Base-by-base conservation (phyloP, 1,140 invertebrate species). In the Megalonaias nervosa region DNA sequence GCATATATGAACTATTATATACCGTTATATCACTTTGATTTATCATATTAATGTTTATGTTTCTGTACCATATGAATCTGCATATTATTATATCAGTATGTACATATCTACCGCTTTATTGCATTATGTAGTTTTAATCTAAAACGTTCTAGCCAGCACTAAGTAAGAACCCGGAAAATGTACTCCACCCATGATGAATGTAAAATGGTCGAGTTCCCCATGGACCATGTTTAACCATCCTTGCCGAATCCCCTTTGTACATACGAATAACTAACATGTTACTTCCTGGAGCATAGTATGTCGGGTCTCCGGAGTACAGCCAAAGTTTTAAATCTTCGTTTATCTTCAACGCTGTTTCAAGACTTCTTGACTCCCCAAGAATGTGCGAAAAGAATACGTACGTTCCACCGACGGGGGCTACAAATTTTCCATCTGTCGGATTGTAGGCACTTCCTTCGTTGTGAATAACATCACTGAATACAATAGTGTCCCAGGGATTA, bases 211-310 rank as follows among this genome's bases (percentile, higher is more conserved):
- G 11, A 26, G 2, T 14, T 62, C 70, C 70, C 6, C 19, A 71
- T 14, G 70, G 60, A 16, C 70, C 70, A 71, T 71, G 70, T 62
- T 71, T 71, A 9, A 71, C 70, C n/a, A 71, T 57, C 59, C 61
- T 71, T 9, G 61, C 48, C 38, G 16, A n/a, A 38, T 71, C 59
- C 12, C 70, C 58, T 61, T 60, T 61, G 12, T 16, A 16, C 58
- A 71, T 16, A 5, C 60, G 21, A 48, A 71, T 61, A 19, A 71
- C 59, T 2, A 62, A n/a, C 58, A 71, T 61, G 59, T 71, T 71
- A 23, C 70, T 62, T 17, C 58, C 70, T 21, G 17, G 13, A 9
- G 57, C 59, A 38, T 17, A 12, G 14, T 48, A 11, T 0, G 0
- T 13, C 12, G 12, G 9, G 3, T 60, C 58, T 17, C 58, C 4